A percentile compares a stretch with the other conserved stretches of the same genome.
Evolutionary conservation across 2,113 vertebrate species (phyloP).

Genomic region (Prochilodus magdalenae): DNA sequence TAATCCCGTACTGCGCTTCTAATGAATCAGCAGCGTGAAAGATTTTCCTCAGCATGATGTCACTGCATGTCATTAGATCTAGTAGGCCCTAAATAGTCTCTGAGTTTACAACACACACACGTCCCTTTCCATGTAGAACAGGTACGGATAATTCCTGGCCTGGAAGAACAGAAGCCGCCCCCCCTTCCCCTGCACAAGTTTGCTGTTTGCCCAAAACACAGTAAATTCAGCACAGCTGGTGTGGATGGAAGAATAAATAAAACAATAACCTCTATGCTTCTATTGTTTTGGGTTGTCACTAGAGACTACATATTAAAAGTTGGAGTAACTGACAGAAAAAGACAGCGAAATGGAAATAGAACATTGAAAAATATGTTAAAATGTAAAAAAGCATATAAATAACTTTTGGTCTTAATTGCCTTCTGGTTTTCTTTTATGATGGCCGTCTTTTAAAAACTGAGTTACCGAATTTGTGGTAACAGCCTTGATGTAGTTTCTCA

Average conservation of each 20-base stretch:
- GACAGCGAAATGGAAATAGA: no score
- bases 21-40: slow-evolving; percentile 47
- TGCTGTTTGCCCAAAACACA: neutral
- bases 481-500: no score
- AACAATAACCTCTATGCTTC: neutral
- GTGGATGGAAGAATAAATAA: slow-evolving; percentile 7
- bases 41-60: slow-evolving; percentile 37
- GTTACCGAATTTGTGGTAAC: no score
- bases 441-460: no score
- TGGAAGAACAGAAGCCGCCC: neutral
- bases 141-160: neutral
- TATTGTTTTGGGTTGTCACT: neutral
- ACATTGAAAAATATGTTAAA: no score
- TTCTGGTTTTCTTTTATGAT: no score
- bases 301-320: no score
- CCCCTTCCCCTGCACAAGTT: neutral
- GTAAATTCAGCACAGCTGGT: neutral
- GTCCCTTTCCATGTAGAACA: neutral
- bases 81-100: neutral
- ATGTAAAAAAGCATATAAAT: no score
- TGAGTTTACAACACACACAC: neutral
- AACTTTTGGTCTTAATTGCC: no score
- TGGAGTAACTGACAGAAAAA: no score
- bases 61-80: slow-evolving; percentile 40
- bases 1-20: slow-evolving; percentile 43